Conservation (phyloP, 1,140 invertebrate species). For the Zophobas morio region DNA sequence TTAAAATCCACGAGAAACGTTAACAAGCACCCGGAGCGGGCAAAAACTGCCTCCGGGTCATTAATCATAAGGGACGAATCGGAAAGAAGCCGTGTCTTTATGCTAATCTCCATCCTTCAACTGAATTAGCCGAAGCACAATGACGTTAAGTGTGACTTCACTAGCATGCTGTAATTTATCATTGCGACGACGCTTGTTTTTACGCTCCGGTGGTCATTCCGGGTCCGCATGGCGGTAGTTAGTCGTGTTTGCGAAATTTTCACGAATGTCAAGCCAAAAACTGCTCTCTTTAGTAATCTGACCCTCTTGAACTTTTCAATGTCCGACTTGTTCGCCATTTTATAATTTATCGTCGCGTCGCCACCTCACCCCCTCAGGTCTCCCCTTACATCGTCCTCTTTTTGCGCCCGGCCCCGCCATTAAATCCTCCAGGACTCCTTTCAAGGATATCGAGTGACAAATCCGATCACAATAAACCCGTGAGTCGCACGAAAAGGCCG, state of each 20-base stretch:
- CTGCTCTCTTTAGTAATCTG: neutral
- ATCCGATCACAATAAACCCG: constrained; percentile 1
- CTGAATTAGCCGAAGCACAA: constrained; percentile 1
- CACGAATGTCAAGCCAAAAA: neutral
- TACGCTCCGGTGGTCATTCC: too few relatives aligned
- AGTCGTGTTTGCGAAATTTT: too few relatives aligned
- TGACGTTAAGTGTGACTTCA: neutral
- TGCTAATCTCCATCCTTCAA: constrained; percentile 6
- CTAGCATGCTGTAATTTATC: too few relatives aligned
- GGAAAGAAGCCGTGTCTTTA: constrained; percentile 7
- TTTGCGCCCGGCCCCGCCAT: neutral
- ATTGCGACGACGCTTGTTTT: too few relatives aligned
- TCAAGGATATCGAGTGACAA: neutral
- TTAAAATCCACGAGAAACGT: neutral
- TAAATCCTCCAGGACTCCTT: neutral
- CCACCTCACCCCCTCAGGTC: too few relatives aligned
- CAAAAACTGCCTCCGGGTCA: neutral
- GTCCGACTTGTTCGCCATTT: neutral
- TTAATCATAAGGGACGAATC: constrained; percentile 10
- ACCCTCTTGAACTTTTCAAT: neutral
- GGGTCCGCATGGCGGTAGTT: too few relatives aligned
- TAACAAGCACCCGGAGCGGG: neutral
- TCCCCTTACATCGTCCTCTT: neutral
- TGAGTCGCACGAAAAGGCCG: neutral
- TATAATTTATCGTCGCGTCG: neutral